These are phyloP conservation scores for Aplysina aerophoba DNA, from an alignment of 37 sponge, comb jelly and placozoan species.

Conservation along the genomic window DNA sequence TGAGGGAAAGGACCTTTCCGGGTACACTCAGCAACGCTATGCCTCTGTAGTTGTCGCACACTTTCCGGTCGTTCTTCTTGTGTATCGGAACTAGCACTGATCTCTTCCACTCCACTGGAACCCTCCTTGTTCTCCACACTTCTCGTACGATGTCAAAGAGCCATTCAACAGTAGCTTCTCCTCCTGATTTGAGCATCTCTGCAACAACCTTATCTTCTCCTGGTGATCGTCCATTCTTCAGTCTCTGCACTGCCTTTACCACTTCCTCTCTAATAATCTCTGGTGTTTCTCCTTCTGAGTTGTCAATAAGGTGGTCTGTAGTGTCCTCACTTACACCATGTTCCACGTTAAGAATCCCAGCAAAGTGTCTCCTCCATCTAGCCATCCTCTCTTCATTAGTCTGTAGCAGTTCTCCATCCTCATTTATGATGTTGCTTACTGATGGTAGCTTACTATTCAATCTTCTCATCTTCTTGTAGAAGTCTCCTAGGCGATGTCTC, in stretches of 20 bases:
- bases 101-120: conserved; percentile 25
- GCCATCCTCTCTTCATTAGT: neutral
- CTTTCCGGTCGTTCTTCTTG: conserved; percentile 19
- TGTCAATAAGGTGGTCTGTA: neutral
- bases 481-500: conserved; percentile 9
- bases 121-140: conserved; percentile 5
- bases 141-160: neutral
- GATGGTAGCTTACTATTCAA: neutral
- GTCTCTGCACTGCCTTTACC: conserved; percentile 7
- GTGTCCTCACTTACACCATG: neutral
- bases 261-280: conserved; percentile 14
- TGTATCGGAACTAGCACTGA: neutral
- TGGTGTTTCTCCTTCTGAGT: neutral
- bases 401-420: neutral
- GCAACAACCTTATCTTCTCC: conserved; percentile 17
- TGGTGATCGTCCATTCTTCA: neutral
- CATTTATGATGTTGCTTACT: conserved; percentile 2
- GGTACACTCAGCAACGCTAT: conserved; percentile 17
- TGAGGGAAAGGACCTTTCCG: neutral
- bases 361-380: conserved; percentile 20
- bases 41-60: conserved; percentile 16
- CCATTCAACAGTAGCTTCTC: conserved; percentile 11
- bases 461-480: conserved; percentile 25
- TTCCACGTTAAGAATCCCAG: neutral
- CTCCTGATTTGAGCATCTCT: neutral